Conservation (phyloP, 92 coral and sea anemone genomes). For the Heliopora coerulea region DNA sequence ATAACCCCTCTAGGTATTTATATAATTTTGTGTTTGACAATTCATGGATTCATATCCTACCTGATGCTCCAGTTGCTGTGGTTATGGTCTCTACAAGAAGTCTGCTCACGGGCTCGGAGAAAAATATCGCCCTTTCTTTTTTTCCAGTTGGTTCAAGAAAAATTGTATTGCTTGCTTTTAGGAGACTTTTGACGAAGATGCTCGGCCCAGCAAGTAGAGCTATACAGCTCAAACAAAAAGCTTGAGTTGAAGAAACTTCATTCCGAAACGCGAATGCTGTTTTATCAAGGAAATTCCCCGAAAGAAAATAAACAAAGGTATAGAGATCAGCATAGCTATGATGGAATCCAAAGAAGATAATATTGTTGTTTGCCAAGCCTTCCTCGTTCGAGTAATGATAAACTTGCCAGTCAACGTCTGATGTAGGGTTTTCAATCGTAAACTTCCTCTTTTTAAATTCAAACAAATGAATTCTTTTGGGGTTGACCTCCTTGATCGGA, state of each 20-base stretch:
- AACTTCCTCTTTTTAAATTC: neutral
- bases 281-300: slow-evolving; percentile 8
- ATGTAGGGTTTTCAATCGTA: neutral
- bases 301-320: slow-evolving; percentile 6
- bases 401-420: slow-evolving; percentile 7
- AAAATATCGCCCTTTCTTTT: slow-evolving; percentile 13
- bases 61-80: slow-evolving; percentile 21
- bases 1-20: too few relatives aligned
- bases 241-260: slow-evolving; percentile 18
- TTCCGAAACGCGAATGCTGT: slow-evolving; percentile 5
- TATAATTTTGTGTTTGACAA: too few relatives aligned
- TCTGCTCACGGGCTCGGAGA: slow-evolving; percentile 10
- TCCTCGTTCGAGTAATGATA: slow-evolving; percentile 6
- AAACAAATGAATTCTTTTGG: neutral
- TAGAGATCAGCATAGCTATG: slow-evolving; percentile 7
- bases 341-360: neutral
- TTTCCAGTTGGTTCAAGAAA: neutral
- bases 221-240: slow-evolving; percentile 11
- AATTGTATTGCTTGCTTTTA: neutral
- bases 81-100: slow-evolving; percentile 15
- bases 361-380: neutral
- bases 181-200: neutral
- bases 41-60: too few relatives aligned
- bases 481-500: neutral
- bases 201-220: slow-evolving; percentile 23